These are phyloP conservation scores for Pseudochirops corinnae DNA, from an alignment of 2,797 vertebrate genomes.

Conservation along the genomic window DNA sequence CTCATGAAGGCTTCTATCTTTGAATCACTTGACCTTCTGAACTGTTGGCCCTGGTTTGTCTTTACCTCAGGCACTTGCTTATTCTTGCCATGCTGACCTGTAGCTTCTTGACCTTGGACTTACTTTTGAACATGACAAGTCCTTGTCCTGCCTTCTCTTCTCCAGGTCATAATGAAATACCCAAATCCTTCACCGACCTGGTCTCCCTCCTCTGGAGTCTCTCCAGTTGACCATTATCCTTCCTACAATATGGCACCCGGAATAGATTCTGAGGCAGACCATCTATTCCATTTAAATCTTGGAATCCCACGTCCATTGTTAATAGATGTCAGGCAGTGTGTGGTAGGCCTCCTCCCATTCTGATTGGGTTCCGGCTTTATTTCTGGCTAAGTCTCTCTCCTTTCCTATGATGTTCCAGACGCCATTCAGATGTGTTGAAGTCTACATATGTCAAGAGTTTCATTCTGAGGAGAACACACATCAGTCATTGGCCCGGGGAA, in stretches of 20 bases:
- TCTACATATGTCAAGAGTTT: slow-evolving; percentile 23
- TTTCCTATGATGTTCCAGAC: neutral
- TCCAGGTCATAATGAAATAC: neutral
- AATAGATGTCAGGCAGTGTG: neutral
- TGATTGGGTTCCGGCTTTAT: neutral
- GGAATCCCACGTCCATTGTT: neutral
- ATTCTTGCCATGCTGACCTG: neutral
- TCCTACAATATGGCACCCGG: neutral
- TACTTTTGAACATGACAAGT: neutral
- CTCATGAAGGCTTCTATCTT: neutral
- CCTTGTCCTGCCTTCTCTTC: neutral
- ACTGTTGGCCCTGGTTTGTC: neutral
- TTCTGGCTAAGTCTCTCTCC: neutral
- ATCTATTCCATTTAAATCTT: neutral
- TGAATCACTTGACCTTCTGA: neutral
- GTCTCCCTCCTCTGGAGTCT: neutral
- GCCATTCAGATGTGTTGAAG: neutral
- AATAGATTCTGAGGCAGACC: neutral
- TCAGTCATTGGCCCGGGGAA: neutral
- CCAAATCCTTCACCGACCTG: neutral
- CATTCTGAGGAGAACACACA: slow-evolving; percentile 37
- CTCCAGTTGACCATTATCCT: neutral
- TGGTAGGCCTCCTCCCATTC: neutral
- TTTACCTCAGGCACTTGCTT: neutral
- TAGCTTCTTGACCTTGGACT: neutral